phyloP scores from a whole-genome alignment of 1,140 invertebrate genomes.

The Himalopsyche phryganea region DNA sequence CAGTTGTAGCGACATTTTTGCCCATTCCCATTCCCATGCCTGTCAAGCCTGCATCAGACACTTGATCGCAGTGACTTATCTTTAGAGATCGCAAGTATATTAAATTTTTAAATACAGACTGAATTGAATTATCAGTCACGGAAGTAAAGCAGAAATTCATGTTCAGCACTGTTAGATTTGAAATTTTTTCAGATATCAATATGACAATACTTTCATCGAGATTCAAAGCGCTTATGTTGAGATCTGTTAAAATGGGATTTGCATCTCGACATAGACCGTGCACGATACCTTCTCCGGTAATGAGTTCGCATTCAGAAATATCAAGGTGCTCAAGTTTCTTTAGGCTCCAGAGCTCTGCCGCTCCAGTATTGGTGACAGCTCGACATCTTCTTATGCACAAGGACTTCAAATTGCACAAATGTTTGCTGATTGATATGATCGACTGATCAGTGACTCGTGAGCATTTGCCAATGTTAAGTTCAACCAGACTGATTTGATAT shows the following conservation, averaged over 20 bases:
- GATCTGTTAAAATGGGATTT: conserved; percentile 48
- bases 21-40: conserved; percentile 54
- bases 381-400: conserved; percentile 59
- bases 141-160: conserved; percentile 64
- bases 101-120: conserved; percentile 61
- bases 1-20: conserved; percentile 32
- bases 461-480: conserved; percentile 62
- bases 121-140: conserved; percentile 63
- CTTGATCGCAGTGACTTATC: conserved; percentile 62
- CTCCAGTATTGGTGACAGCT: conserved; percentile 59
- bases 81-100: conserved; percentile 57
- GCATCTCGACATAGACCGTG: conserved; percentile 52
- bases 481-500: conserved; percentile 55
- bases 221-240: conserved; percentile 60
- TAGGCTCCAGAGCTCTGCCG: conserved; percentile 53
- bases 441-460: conserved; percentile 61
- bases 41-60: conserved; percentile 66
- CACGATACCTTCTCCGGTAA: conserved; percentile 59
- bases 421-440: conserved; percentile 55
- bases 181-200: conserved; percentile 53
- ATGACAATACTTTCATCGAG: conserved; percentile 60
- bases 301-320: conserved; percentile 62
- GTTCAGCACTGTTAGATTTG: conserved; percentile 58
- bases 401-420: conserved; percentile 53
- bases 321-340: conserved; percentile 57